phyloP scores from a whole-genome alignment of 1,140 invertebrate genomes.

The Drosophila parabipectinata region DNA sequence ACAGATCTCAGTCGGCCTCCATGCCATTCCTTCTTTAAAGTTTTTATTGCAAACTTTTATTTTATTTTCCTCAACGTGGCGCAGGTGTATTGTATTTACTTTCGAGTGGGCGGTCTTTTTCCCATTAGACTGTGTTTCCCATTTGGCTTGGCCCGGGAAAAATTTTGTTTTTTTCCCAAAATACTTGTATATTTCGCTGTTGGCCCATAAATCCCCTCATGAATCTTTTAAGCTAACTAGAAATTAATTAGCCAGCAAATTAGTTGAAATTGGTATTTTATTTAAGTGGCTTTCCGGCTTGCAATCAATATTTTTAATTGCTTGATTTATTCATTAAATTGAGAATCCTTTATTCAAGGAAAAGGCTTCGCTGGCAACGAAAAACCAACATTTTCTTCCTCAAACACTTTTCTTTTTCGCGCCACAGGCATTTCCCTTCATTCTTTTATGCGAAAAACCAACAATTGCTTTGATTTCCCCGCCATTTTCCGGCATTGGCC shows the following conservation, averaged over 20 bases:
- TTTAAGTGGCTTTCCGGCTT: background rate
- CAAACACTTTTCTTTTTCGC: constrained; percentile 4
- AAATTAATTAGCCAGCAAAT: constrained; percentile 41
- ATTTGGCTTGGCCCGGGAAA: constrained; percentile 3
- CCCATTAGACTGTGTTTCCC: constrained; percentile 5
- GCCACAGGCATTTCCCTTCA: constrained; percentile 3
- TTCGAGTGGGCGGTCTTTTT: constrained; percentile 22
- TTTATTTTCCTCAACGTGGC: constrained; percentile 13
- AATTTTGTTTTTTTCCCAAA: constrained; percentile 12
- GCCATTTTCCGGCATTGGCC: constrained; percentile 48
- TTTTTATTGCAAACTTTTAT: constrained; percentile 20
- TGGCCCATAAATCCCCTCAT: constrained; percentile 17
- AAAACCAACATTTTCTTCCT: background rate
- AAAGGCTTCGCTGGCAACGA: background rate
- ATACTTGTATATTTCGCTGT: constrained; percentile 5
- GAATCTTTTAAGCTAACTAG: constrained; percentile 20
- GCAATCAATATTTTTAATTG: background rate
- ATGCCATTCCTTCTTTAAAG: background rate
- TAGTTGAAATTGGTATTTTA: constrained; percentile 17
- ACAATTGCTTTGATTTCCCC: constrained; percentile 55
- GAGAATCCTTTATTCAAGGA: background rate
- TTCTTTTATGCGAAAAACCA: constrained; percentile 29
- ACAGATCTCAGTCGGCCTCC: constrained; percentile 5
- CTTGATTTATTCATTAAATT: background rate
- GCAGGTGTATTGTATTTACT: constrained; percentile 47